Evolutionary conservation across 53 echinoderm and acorn worm species (phyloP).

Genomic region (Antedon mediterranea): DNA sequence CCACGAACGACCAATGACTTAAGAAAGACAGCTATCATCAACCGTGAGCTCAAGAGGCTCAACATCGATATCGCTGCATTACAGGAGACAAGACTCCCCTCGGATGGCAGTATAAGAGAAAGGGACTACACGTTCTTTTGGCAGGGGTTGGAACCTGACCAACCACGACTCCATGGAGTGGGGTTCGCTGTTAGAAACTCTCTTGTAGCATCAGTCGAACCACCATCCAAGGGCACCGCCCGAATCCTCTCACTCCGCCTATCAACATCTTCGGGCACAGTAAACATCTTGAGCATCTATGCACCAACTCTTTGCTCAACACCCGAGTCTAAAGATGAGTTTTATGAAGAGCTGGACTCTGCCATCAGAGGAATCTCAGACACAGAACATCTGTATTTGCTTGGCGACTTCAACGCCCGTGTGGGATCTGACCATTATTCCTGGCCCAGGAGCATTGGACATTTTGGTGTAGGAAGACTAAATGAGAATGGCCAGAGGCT

Average conservation of each 20-base stretch:
- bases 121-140: conserved; percentile 10
- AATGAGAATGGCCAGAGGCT: conserved; percentile 38
- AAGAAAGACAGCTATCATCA: no score
- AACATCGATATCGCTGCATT: no score
- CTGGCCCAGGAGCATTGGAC: conserved; percentile 29
- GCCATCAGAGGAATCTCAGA: not conserved
- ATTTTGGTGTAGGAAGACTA: conserved; percentile 31
- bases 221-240: conserved; percentile 6
- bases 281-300: conserved; percentile 21
- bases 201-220: not conserved
- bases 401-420: conserved; percentile 28
- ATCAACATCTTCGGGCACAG: conserved; percentile 6
- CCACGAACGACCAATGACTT: no score
- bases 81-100: conserved; percentile 19
- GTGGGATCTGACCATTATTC: conserved; percentile 31
- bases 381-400: conserved; percentile 5
- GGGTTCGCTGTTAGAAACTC: not conserved
- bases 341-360: conserved; percentile 12
- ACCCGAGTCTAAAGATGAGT: conserved; percentile 10
- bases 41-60: no score
- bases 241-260: conserved; percentile 11
- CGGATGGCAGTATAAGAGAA: conserved; percentile 9
- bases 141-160: conserved; percentile 9
- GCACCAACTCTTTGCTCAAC: conserved; percentile 13
- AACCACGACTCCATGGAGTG: not conserved